Evolutionary conservation across 2,888 invertebrate species (phyloP), one percentile per base, ranked within the genome.

Genomic region (Autographa pulchrina): DNA sequence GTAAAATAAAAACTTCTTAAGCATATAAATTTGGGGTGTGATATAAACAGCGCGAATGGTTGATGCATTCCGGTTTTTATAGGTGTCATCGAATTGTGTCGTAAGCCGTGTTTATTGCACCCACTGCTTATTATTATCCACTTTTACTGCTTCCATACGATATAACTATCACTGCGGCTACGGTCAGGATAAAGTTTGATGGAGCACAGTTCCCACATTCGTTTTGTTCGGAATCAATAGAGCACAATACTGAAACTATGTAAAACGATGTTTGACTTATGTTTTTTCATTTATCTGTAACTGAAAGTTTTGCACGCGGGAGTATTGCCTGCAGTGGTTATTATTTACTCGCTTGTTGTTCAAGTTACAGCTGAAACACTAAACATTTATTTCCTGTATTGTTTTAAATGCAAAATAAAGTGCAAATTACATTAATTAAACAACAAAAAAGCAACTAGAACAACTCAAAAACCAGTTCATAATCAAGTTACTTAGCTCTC

Each of bases 101-200:
- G 88, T 91, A 89, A 89, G 85, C 75, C 85, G 78, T 86, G 88
- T 90, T 92, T 92, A 91, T 90, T 86, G 88, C 84, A 87, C 76
- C 84, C 86, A 89, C 85, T 90, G 87, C 90, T 91, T 91, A 90
- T 89, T 90, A 90, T 88, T 89, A 89, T 88, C 86, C 86, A 82
- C 76, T 84, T 90, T 91, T 89, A 91, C 74, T 86, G 82, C 83
- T 74, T 77, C 79, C 65, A 78, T 78, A 62, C 72, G 52, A 77
- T 77, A 67, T 75, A 80, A 75, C 73, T 68, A 69, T 58, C 72
- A 69, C 74, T 70, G 60, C 52, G 56, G 20, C 38, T 38, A 11
- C 38, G 38, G 38, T 41, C 62, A 13, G 68, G 68, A 75, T 82
- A 64, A 77, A 79, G 68, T 77, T 76, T 65, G 74, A 72, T 82